Base-by-base conservation (phyloP, 2,113 vertebrate genomes). In the Kryptolebias marmoratus region DNA sequence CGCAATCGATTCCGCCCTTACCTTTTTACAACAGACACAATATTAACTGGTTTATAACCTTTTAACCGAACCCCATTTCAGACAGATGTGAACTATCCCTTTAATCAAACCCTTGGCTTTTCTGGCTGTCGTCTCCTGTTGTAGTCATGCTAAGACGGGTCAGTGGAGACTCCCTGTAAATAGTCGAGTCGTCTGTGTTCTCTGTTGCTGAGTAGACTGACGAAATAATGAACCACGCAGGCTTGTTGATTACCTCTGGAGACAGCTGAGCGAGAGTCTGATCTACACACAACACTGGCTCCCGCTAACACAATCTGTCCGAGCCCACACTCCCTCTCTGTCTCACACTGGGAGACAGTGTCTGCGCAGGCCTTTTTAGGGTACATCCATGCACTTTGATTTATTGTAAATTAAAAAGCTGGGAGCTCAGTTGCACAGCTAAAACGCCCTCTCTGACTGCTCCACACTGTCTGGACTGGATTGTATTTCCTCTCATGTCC, bases 341-440 rank as follows among this genome's bases (percentile, higher is more conserved):
- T 88, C 83, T 89, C 86, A 75, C 73, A 84, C 75, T 67, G 12
- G 71, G 72, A 83, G 77, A 80, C 84, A 39, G 66, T 63, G 74
- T 90, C 82, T 87, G 60, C 22, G 10, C 70, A 50, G 31, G 68
- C 65, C 70, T 78, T 89, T 89, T 81, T 82, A 73, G 80, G 87
- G 68, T 82, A 78, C 86, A 90, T 88, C 84, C 72, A 86, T 87
- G 84, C 89, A 75, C 85, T 70, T 68, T 91, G 89, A 92, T 91
- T 91, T 89, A 90, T 90, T 65, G 80, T 83, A 90, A 92, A 92
- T 93, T 87, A 89, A 92, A 92, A 92, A 83, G 84, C 89, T 79
- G 47, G 85, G 80, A 87, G 92, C 80, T 81, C 78, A 67, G 85
- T 74, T 83, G 82, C 82, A 78, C 71, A 48, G 84, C 74, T 91